Evolutionary conservation across 1,140 invertebrate genomes (phyloP).

Genomic region (Drosophila biarmipes): DNA sequence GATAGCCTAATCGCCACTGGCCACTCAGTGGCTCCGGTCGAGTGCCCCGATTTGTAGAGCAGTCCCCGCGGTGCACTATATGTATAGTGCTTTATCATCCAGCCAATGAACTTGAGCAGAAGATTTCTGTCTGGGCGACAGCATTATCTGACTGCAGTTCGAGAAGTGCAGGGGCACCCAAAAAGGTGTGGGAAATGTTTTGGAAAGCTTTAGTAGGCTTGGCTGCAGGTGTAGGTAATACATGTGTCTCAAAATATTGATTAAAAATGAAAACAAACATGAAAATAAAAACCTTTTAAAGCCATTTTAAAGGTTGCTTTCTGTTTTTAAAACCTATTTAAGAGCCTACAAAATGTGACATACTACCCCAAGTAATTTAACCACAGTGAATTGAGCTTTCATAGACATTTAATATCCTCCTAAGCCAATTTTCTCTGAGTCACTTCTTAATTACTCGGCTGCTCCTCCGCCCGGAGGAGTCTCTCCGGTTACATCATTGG

Average conservation of each 20-base stretch:
- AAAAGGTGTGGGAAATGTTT: background rate
- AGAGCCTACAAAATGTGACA: no score
- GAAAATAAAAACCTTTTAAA: no score
- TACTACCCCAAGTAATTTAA: no score
- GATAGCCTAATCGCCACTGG: slow-evolving; percentile 31
- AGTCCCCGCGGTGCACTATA: slow-evolving; percentile 7
- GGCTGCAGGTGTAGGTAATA: no score
- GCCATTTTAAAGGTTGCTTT: no score
- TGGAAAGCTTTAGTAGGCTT: background rate
- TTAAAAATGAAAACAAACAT: no score
- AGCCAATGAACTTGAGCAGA: slow-evolving; percentile 24
- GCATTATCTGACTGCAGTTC: slow-evolving; percentile 18
- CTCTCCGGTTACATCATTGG: slow-evolving; percentile 28
- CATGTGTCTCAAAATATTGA: no score
- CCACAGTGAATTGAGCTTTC: slow-evolving; percentile 9
- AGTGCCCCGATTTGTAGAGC: slow-evolving; percentile 29
- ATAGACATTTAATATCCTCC: no score
- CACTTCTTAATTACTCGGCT: slow-evolving; percentile 26
- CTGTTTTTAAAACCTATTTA: no score
- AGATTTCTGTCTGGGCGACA: slow-evolving; percentile 10
- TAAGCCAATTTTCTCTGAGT: slow-evolving; percentile 4
- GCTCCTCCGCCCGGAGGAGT: slow-evolving; percentile 3
- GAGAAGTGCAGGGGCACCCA: background rate
- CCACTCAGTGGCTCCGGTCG: slow-evolving; percentile 15
- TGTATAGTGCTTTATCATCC: background rate